A percentile compares a stretch with the other conserved stretches of the same genome.
These are phyloP conservation scores for Tupaia tana DNA, from an alignment of 2,113 vertebrate species.

Conservation along the genomic window DNA sequence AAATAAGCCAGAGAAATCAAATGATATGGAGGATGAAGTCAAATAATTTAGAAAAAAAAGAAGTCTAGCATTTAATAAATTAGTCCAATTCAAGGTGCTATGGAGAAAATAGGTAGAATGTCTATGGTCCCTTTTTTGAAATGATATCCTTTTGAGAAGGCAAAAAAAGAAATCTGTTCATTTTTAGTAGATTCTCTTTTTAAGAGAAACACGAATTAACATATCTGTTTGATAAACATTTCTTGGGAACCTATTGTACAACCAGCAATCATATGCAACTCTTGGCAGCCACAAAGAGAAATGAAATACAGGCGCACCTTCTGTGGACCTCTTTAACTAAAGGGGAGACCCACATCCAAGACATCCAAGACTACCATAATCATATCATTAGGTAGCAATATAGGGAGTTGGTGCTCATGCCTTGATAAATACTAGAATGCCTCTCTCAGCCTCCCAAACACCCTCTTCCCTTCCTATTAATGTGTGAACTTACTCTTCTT, in stretches of 20 bases:
- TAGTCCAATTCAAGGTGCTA: not conserved
- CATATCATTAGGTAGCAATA: not conserved
- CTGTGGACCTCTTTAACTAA: not conserved
- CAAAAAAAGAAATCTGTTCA: not conserved
- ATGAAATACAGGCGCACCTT: not conserved
- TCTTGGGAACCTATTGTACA: not conserved
- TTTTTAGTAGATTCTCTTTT: constrained; percentile 35
- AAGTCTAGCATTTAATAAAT: constrained; percentile 32
- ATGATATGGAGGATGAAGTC: constrained; percentile 65
- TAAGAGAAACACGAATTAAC: constrained; percentile 12
- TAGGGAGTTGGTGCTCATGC: not conserved
- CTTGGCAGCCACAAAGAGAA: not conserved
- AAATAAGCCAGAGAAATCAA: constrained; percentile 69
- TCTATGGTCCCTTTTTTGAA: constrained; percentile 34
- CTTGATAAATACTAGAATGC: not conserved
- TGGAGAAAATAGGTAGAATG: not conserved
- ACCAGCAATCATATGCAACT: not conserved
- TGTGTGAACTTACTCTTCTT: not conserved
- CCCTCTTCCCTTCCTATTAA: not conserved
- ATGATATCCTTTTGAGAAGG: not conserved
- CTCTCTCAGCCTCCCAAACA: not conserved
- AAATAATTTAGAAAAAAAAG: constrained; percentile 60
- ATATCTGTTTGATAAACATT: not conserved
- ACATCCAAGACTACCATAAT: not conserved
- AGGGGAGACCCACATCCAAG: not conserved